phyloP scores from a whole-genome alignment of 2,888 invertebrate species.

The Cephus spinipes region DNA sequence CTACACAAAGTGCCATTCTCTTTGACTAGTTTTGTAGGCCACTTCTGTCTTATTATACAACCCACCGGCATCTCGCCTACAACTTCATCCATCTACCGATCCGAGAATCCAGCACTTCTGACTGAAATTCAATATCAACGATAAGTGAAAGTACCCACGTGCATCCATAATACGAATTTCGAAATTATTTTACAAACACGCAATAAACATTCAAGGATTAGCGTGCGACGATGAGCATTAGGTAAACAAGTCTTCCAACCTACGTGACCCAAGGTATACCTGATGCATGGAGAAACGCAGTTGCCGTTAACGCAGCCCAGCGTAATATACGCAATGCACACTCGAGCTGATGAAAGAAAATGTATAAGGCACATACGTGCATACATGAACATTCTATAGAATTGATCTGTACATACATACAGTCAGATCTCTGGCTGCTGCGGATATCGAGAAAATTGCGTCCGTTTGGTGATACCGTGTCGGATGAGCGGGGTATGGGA shows the following conservation, averaged over 20 bases:
- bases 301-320: neutral
- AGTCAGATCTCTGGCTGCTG: neutral
- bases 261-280: neutral
- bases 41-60: neutral
- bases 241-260: neutral
- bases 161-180: too few relatives aligned
- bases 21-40: neutral
- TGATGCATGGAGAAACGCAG: neutral
- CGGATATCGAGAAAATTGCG: neutral
- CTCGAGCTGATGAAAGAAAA: neutral
- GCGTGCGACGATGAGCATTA: neutral
- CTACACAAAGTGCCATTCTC: neutral
- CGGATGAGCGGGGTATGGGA: neutral
- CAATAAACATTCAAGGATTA: neutral
- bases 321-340: neutral
- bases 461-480: neutral
- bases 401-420: neutral
- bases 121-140: neutral
- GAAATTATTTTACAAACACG: neutral
- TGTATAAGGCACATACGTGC: neutral
- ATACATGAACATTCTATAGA: neutral
- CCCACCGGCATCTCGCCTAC: neutral
- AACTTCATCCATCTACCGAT: neutral
- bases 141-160: too few relatives aligned
- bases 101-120: neutral